phyloP scores from a whole-genome alignment of 2,113 vertebrate genomes.

The Lota lota region DNA sequence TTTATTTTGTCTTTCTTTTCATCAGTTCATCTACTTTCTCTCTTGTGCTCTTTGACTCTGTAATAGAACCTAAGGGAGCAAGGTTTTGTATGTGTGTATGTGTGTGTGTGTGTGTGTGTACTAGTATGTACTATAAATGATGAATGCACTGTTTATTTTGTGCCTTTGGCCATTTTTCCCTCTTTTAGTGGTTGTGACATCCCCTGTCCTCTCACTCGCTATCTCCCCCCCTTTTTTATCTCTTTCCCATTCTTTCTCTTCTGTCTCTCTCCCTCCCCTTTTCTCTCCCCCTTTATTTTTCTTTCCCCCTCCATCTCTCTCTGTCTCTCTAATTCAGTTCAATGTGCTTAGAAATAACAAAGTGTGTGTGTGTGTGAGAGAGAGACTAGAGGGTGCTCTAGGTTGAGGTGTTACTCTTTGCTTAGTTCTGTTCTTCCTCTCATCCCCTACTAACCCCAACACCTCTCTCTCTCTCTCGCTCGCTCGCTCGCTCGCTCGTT shows the following conservation, averaged over 20 bases:
- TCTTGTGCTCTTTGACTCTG: no score
- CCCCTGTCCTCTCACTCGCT: constrained; percentile 46
- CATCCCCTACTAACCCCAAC: constrained; percentile 37
- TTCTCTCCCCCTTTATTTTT: constrained; percentile 30
- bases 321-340: no score
- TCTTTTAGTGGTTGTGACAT: constrained; percentile 68
- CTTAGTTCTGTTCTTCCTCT: constrained; percentile 29
- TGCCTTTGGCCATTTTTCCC: constrained; percentile 65
- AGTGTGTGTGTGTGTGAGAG: not conserved
- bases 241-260: not conserved
- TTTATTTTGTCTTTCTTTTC: no score
- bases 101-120: constrained; percentile 16
- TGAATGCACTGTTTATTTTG: constrained; percentile 60
- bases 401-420: constrained; percentile 16
- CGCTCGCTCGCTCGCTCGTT: constrained; percentile 19
- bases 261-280: constrained; percentile 7
- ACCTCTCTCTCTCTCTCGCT: constrained; percentile 46
- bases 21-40: no score
- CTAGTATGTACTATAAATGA: constrained; percentile 52
- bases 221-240: not conserved
- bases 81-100: constrained; percentile 11
- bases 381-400: not conserved
- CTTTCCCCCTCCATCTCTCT: not conserved
- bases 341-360: not conserved
- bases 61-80: not conserved